A percentile compares a stretch with the other conserved stretches of the same genome.
These are phyloP conservation scores for Pasiphila rectangulata DNA, from an alignment of 2,888 invertebrate species.

Conservation along the genomic window DNA sequence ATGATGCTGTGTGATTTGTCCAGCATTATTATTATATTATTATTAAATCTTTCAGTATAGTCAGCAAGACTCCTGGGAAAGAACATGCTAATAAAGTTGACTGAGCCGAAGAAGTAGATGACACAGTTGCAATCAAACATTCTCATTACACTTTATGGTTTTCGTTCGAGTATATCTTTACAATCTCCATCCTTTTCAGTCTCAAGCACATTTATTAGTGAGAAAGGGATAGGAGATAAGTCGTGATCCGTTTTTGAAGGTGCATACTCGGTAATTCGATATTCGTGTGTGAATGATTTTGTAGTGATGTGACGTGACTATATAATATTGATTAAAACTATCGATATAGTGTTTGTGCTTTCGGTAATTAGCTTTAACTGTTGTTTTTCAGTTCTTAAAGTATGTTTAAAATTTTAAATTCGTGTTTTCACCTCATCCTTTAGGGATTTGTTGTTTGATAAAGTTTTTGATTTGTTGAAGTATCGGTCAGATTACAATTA, in stretches of 20 bases:
- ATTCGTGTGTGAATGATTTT: constrained; percentile 52
- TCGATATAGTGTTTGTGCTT: not conserved
- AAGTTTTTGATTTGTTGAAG: too few relatives aligned
- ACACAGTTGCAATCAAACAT: constrained; percentile 29
- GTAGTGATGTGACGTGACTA: constrained; percentile 12
- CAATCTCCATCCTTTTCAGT: constrained; percentile 36
- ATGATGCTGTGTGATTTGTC: too few relatives aligned
- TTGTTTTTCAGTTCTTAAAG: not conserved
- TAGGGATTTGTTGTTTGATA: too few relatives aligned
- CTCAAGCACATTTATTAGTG: constrained; percentile 5
- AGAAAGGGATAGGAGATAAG: constrained; percentile 36
- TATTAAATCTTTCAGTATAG: not conserved
- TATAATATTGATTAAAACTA: constrained; percentile 6
- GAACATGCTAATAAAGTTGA: not conserved
- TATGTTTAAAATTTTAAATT: too few relatives aligned
- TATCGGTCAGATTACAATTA: too few relatives aligned
- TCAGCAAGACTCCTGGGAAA: not conserved
- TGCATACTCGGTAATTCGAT: constrained; percentile 55
- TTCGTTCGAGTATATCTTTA: constrained; percentile 67
- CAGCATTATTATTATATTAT: too few relatives aligned
- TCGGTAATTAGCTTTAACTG: not conserved
- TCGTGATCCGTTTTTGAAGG: constrained; percentile 32
- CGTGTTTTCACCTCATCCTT: too few relatives aligned
- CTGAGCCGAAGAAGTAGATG: not conserved
- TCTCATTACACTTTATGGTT: constrained; percentile 58